phyloP scores from a whole-genome alignment of 2,888 invertebrate species.

The Chamaedrilus cognettii region DNA sequence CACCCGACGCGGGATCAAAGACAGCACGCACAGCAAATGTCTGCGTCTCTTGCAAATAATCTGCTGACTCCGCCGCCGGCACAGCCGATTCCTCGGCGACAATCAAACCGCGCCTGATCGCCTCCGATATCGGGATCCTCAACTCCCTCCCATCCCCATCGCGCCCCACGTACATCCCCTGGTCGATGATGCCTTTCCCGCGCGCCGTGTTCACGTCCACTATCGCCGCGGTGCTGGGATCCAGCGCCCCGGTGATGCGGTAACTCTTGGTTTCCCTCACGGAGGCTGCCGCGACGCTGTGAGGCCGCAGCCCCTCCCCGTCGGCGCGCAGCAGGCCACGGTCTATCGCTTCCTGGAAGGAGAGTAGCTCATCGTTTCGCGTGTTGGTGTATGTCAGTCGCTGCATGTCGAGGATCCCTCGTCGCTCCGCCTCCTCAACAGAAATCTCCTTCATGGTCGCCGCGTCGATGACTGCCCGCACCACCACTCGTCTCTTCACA shows the following conservation, averaged over 20 bases:
- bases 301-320: conserved; percentile 1
- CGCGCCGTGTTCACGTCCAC: conserved; percentile 71
- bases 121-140: conserved; percentile 78
- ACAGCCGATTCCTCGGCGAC: conserved; percentile 44
- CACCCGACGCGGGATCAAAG: conserved; percentile 82
- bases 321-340: conserved; percentile 38
- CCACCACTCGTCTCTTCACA: conserved; percentile 64
- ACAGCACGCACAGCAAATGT: conserved; percentile 76
- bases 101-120: conserved; percentile 78
- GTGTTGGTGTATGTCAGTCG: conserved; percentile 33
- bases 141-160: conserved; percentile 65
- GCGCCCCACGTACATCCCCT: conserved; percentile 64
- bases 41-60: conserved; percentile 63
- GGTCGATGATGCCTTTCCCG: conserved; percentile 73
- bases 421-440: conserved; percentile 79
- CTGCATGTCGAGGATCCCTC: conserved; percentile 61
- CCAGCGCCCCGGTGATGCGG: conserved; percentile 76
- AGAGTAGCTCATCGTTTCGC: conserved; percentile 68
- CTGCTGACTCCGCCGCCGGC: conserved; percentile 43
- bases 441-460: conserved; percentile 79
- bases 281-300: conserved; percentile 10
- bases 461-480: conserved; percentile 77
- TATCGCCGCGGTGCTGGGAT: conserved; percentile 84
- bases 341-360: conserved; percentile 44
- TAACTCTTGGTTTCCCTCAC: conserved; percentile 64